phyloP scores from a whole-genome alignment of 2,888 invertebrate genomes.

The Chaetogeoica ovagalla region DNA sequence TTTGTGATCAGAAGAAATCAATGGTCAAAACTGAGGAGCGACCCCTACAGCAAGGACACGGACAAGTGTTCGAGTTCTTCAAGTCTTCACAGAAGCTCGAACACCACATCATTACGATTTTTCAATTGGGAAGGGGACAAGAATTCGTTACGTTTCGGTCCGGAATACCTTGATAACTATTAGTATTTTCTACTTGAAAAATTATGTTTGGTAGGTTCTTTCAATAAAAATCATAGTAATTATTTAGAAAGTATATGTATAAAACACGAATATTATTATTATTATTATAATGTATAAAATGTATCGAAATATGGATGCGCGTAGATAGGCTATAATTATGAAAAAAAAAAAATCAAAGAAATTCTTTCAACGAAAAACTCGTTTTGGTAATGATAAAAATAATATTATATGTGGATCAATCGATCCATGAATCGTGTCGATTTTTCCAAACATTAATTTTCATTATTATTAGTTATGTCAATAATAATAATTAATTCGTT shows the following conservation, averaged over 20 bases:
- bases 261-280: not conserved
- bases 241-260: constrained; percentile 35
- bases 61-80: not conserved
- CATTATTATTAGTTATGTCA: not conserved
- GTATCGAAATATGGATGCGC: constrained; percentile 6
- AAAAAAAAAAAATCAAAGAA: constrained; percentile 6
- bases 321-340: constrained; percentile 18
- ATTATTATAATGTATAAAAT: not conserved
- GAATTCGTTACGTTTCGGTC: constrained; percentile 13
- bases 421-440: not conserved
- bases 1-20: constrained; percentile 24
- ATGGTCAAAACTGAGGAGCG: constrained; percentile 2
- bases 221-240: constrained; percentile 17
- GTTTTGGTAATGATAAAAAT: constrained; percentile 10
- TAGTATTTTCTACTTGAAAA: constrained; percentile 5
- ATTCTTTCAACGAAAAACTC: constrained; percentile 21
- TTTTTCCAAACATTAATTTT: not conserved
- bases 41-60: constrained; percentile 38
- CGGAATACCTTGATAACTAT: constrained; percentile 23
- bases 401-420: not conserved
- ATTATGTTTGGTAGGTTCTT: not conserved
- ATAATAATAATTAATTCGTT: not conserved
- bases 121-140: too few species aligned
- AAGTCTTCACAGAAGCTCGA: constrained; percentile 29
- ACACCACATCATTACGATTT: not conserved